These are phyloP conservation scores for Acropternis orthonyx DNA, from an alignment of 2,797 vertebrate species.

Conservation along the genomic window DNA sequence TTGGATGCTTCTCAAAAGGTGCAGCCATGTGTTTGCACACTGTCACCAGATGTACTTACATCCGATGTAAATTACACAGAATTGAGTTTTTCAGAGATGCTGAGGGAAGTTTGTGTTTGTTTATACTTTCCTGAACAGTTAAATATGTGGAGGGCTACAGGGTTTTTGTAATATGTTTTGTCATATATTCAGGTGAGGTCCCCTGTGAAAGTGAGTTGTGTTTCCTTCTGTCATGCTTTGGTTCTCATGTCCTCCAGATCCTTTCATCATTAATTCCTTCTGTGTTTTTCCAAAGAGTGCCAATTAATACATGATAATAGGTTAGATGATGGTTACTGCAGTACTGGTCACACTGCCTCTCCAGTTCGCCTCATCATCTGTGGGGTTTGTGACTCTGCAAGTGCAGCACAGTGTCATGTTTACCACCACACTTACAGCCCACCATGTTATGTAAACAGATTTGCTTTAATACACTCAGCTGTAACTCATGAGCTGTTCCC, in stretches of 20 bases:
- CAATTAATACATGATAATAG: background rate
- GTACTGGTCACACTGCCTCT: background rate
- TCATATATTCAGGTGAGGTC: background rate
- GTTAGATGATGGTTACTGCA: background rate
- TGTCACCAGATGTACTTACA: background rate
- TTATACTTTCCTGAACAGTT: background rate
- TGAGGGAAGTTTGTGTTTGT: background rate
- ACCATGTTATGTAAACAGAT: background rate
- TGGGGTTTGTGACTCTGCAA: background rate
- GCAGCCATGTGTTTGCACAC: background rate
- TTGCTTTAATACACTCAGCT: background rate
- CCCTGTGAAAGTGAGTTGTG: background rate
- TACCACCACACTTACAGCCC: background rate
- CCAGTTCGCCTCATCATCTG: background rate
- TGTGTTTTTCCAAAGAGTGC: accelerated
- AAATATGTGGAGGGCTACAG: background rate
- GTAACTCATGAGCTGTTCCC: background rate
- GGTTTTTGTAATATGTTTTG: background rate
- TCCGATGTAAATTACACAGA: background rate
- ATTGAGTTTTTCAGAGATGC: background rate
- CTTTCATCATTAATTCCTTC: background rate
- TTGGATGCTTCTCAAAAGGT: background rate
- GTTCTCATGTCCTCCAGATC: background rate
- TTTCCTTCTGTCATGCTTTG: background rate
- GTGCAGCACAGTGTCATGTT: background rate